Conservation (phyloP, 2,888 invertebrate species). For the Branchipolynoe longqiensis region DNA sequence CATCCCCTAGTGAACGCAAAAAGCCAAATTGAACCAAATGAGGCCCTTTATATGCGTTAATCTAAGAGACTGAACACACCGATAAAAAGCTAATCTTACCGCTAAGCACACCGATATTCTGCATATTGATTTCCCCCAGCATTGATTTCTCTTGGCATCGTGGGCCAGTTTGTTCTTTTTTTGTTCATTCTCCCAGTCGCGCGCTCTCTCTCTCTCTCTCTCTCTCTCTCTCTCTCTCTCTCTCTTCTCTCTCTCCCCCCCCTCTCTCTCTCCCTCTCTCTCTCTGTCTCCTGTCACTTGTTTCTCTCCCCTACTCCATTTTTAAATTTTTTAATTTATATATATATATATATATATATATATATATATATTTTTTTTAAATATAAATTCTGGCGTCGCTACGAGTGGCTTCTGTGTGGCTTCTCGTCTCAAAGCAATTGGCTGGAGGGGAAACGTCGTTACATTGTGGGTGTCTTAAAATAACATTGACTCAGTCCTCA, state of each 20-base stretch:
- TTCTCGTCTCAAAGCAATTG: slow-evolving; percentile 43
- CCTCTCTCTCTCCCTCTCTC: too few relatives aligned
- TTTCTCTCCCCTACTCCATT: too few relatives aligned
- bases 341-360: too few relatives aligned
- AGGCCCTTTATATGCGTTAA: slow-evolving; percentile 46
- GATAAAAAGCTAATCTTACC: slow-evolving; percentile 40
- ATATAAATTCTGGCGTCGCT: slow-evolving; percentile 4
- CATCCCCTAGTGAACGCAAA: slow-evolving; percentile 8
- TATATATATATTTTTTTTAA: too few relatives aligned
- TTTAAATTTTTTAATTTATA: too few relatives aligned
- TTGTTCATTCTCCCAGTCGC: slow-evolving; percentile 2
- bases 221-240: not conserved
- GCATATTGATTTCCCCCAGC: slow-evolving; percentile 47
- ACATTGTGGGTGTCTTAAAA: slow-evolving; percentile 25
- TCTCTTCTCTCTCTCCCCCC: not conserved
- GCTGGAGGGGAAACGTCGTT: slow-evolving; percentile 43
- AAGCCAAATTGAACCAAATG: slow-evolving; percentile 53
- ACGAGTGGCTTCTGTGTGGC: slow-evolving; percentile 25
- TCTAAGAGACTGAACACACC: slow-evolving; percentile 11
- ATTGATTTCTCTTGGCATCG: slow-evolving; percentile 20
- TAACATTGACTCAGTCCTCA: slow-evolving; percentile 54
- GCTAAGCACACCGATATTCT: slow-evolving; percentile 46
- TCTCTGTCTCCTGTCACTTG: too few relatives aligned
- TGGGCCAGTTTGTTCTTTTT: not conserved
- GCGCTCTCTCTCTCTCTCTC: not conserved